phyloP scores from a whole-genome alignment of 2,113 vertebrate genomes.

The Cathartes aura region DNA sequence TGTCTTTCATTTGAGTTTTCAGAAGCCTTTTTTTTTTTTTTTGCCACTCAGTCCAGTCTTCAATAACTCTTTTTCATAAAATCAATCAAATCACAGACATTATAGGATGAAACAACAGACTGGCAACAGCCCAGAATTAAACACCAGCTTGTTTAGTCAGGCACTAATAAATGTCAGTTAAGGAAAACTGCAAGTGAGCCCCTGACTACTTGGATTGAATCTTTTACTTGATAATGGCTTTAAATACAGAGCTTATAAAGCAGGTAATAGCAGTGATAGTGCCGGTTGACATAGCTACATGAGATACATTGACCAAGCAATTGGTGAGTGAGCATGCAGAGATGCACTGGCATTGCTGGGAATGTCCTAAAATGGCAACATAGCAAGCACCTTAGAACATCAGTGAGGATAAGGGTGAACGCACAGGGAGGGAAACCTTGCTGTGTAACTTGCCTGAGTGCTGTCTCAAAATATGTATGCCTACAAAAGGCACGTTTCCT shows the following conservation, averaged over 20 bases:
- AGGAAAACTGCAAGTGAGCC: background rate
- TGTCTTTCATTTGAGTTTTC: background rate
- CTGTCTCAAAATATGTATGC: background rate
- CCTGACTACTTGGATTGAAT: background rate
- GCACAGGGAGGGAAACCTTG: background rate
- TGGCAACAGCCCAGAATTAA: background rate
- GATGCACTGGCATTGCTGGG: background rate
- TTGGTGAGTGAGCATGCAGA: background rate
- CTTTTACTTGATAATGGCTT: background rate
- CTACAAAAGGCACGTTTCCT: background rate
- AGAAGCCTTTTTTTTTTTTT: background rate
- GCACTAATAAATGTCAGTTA: background rate
- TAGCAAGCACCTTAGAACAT: too few species aligned
- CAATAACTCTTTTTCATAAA: background rate
- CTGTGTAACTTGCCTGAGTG: background rate
- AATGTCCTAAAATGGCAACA: background rate
- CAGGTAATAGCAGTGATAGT: background rate
- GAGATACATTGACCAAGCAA: background rate
- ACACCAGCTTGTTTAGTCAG: background rate
- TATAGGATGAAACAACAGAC: background rate
- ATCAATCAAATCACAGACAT: background rate
- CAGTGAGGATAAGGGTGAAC: background rate
- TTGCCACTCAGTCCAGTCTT: background rate
- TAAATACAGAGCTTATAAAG: background rate
- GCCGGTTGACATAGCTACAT: background rate